Evolutionary conservation across 2,888 invertebrate species (phyloP), one percentile per base, ranked within the genome.

Genomic region (Noctua pronuba): DNA sequence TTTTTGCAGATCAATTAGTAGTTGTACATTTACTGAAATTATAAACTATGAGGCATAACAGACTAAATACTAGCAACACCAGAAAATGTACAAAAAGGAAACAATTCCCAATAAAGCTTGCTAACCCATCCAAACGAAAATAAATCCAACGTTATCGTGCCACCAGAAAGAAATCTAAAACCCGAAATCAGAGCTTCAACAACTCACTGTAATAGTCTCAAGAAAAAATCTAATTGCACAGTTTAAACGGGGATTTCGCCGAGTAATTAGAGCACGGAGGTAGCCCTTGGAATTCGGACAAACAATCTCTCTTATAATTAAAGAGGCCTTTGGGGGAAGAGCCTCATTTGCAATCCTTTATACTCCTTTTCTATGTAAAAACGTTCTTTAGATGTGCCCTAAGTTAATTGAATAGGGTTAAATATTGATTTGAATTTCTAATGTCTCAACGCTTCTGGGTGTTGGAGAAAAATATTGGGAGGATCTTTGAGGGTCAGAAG

Each of bases 321-420:
- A 94, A 94, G 92, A 91, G 93, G 91, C 90, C 89, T 79, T 79
- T 87, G 84, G 90, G 90, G 88, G 90, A 86, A 78, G 88, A 83
- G 90, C 88, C 93, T 96, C 95, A 95, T 96, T 95, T 95, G 94
- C 95, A 95, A 95, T 93, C 94, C 95, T 95, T 95, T 95, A 94
- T 94, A 92, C 92, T 93, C 92, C 93, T 93, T 94, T 94, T 90
- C 89, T 86, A 92, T 93, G 92, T 91, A 90, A 93, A 94, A 92
- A 91, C 89, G 81, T 87, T 87, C 90, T 90, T 92, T 91, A 85
- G 90, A 87, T 87, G 83, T 84, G 87, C 89, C 80, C 38, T 85
- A 84, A 88, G 74, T 87, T 89, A 89, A 89, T 87, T 88, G 89
- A 88, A 88, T 88, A 88, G 89, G 84, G 89, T 89, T 85, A 74